A percentile compares a stretch with the other conserved stretches of the same genome.
These are phyloP conservation scores for Dermatemys mawii DNA, from an alignment of 2,113 vertebrate genomes.

Conservation along the genomic window DNA sequence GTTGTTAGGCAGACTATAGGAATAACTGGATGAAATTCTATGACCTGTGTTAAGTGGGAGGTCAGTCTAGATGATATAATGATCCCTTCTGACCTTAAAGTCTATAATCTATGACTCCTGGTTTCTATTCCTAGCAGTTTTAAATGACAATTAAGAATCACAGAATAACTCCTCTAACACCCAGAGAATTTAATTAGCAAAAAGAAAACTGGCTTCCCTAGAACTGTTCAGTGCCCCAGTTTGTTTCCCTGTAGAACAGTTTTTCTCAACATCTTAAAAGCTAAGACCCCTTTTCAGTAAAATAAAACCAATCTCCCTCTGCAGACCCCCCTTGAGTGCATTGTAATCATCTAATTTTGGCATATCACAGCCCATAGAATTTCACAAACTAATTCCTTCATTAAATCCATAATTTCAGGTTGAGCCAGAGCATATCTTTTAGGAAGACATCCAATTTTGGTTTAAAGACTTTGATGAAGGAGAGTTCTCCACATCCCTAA, in stretches of 20 bases:
- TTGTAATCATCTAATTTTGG: too few species aligned
- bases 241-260: not conserved
- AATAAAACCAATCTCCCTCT: not conserved
- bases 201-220: not conserved
- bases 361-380: too few species aligned
- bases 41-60: not conserved
- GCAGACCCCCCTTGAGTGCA: not conserved
- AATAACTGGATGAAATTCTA: not conserved
- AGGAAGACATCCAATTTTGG: too few species aligned
- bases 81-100: not conserved
- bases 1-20: not conserved
- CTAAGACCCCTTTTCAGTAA: not conserved
- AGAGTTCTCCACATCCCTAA: too few species aligned
- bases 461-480: too few species aligned
- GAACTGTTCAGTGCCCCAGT: not conserved
- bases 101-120: not conserved
- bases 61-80: not conserved
- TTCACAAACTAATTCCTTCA: too few species aligned
- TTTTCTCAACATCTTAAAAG: not conserved
- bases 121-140: not conserved
- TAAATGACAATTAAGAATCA: not conserved
- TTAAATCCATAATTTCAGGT: too few species aligned
- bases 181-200: not conserved
- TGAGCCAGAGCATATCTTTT: too few species aligned
- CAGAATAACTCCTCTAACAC: not conserved